Percentiles rank a stretch among this genome's conserved stretches.
Conservation (phyloP, 2,113 vertebrate genomes). For the Phrynosoma blainvillii region DNA sequence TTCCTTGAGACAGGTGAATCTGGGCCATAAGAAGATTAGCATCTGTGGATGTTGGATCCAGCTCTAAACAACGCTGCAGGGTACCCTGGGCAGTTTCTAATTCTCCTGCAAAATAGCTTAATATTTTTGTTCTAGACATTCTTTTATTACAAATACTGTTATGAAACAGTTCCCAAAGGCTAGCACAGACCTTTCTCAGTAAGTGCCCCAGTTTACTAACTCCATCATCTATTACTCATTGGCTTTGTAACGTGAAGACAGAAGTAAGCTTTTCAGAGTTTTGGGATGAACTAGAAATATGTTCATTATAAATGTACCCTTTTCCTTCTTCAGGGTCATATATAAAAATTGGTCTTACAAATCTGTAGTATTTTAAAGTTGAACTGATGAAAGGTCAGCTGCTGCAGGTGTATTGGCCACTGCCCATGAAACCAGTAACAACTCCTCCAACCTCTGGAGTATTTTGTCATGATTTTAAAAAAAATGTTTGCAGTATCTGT, state of each 20-base stretch:
- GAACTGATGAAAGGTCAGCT: neutral
- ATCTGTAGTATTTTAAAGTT: neutral
- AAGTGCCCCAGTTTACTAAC: neutral
- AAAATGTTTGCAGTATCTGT: neutral
- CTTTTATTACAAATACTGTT: neutral
- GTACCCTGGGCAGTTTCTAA: conserved; percentile 70
- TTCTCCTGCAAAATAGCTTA: conserved; percentile 68
- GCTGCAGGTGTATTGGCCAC: neutral
- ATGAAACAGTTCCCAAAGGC: neutral
- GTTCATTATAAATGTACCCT: neutral
- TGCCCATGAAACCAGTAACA: neutral
- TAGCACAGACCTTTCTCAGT: neutral
- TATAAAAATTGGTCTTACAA: neutral
- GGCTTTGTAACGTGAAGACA: neutral
- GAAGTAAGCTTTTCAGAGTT: neutral
- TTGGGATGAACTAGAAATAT: neutral
- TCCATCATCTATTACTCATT: neutral
- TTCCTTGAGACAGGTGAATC: conserved; percentile 70
- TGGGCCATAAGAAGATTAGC: conserved; percentile 79
- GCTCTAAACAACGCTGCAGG: conserved; percentile 75
- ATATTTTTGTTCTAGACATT: neutral
- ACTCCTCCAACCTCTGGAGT: neutral
- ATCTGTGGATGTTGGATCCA: conserved; percentile 68
- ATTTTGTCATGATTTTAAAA: neutral
- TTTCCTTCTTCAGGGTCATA: neutral